Base-by-base conservation (phyloP, 2,888 invertebrate species). In the Helleia helle region DNA sequence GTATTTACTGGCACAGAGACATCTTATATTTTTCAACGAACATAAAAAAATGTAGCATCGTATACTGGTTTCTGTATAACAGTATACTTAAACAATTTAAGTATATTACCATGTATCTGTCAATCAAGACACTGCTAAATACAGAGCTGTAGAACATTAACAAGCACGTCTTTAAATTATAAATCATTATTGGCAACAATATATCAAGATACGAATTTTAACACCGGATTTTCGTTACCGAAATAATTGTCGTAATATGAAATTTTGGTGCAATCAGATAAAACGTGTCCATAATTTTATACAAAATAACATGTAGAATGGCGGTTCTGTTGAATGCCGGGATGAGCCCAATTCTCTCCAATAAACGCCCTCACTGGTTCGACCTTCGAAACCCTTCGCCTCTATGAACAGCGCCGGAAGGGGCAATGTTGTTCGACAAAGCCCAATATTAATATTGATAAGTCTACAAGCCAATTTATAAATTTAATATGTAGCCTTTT, bases 311-410 rank as follows among this genome's bases (percentile, higher is more conserved):
- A 68, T 63, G 69, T 72, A 76, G 75, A 74, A 74, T 75, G 79
- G 77, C 75, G 74, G 77, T 77, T 79, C 72, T 67, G 71, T 65
- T 66, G 68, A 71, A 73, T 75, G 75, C 79, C 83, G 83, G 83
- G 83, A 83, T 80, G 81, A 79, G 77, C 79, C 80, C 79, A 83
- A 83, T 83, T 83, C 77, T 72, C 74, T 71, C 72, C 76, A 83
- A 80, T 83, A 79, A 81, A 76, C 75, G 71, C 71, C 72, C 73
- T 70, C 65, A 63, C n/a, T n/a, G n/a, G 60, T 72, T 75, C 76
- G 71, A 71, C 70, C 67, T 67, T 68, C 62, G 50, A 56, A 60
- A 58, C 51, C 49, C 55, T 59, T 59, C 70, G 62, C 66, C 70
- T 73, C 60, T 77, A 73, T 65, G 51, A 36, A 46, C 49, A 47